phyloP scores from a whole-genome alignment of 2,888 invertebrate genomes.

The Pyralis farinalis region DNA sequence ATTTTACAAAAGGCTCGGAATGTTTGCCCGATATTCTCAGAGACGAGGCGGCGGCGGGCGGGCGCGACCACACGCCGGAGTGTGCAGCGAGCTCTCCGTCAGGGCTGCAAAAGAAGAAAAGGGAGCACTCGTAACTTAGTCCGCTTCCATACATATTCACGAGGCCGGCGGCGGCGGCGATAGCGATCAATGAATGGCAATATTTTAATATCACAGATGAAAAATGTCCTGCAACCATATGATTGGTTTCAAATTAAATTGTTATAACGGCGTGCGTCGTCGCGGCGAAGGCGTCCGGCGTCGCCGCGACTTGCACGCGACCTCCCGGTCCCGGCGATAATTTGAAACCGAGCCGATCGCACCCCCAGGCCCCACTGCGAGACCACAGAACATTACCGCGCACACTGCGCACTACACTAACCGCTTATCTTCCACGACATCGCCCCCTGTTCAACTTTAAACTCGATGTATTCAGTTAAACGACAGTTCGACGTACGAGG shows the following conservation, averaged over 20 bases:
- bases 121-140: neutral
- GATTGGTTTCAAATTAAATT: neutral
- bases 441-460: neutral
- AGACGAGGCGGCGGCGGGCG: too few species aligned
- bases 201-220: neutral
- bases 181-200: constrained; percentile 14
- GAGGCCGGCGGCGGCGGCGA: constrained; percentile 13
- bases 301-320: constrained; percentile 22
- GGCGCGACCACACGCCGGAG: too few species aligned
- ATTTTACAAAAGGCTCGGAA: too few species aligned
- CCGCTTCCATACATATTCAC: neutral
- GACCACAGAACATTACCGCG: neutral
- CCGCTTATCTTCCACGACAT: neutral
- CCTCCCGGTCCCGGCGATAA: constrained; percentile 40
- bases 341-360: constrained; percentile 31
- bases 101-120: too few species aligned
- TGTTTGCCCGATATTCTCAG: too few species aligned
- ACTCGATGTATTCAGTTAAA: constrained; percentile 12
- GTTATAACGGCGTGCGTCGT: neutral
- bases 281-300: neutral
- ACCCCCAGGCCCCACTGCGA: constrained; percentile 19
- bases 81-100: too few species aligned
- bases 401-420: neutral
- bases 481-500: neutral
- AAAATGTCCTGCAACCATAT: neutral